A percentile compares a stretch with the other conserved stretches of the same genome.
phyloP scores from a whole-genome alignment of 2,797 vertebrate species.

The Lepus oiostolus region DNA sequence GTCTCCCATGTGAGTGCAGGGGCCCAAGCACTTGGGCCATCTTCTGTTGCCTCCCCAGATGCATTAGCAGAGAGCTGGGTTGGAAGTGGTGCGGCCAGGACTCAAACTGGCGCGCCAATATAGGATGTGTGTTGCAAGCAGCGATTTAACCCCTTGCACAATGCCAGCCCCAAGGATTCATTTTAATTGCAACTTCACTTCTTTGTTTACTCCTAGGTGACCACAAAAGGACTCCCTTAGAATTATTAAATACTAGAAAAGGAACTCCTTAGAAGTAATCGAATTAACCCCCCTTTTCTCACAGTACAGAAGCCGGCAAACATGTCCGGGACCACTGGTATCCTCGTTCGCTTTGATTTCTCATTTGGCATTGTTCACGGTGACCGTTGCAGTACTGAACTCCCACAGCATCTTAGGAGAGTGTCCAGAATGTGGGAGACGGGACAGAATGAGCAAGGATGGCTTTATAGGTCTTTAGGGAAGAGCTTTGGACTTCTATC shows the following conservation, averaged over 20 bases:
- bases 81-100: no score
- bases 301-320: background rate
- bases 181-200: conserved; percentile 57
- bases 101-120: no score
- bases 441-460: background rate
- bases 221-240: background rate
- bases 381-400: background rate
- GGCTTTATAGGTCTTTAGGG: background rate
- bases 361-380: background rate
- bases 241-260: conserved; percentile 38
- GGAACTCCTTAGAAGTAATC: background rate
- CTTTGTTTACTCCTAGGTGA: conserved; percentile 12
- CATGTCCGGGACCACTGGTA: no score
- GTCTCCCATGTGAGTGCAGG: no score
- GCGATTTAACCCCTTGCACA: no score
- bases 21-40: no score
- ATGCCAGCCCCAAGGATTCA: background rate
- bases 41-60: no score
- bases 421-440: background rate
- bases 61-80: no score
- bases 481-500: background rate
- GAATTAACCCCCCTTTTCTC: background rate
- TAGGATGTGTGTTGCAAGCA: no score
- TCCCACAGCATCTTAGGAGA: background rate
- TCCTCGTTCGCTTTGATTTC: background rate